phyloP scores from a whole-genome alignment of 2,113 vertebrate species.

The Myanophis thanlyinensis region DNA sequence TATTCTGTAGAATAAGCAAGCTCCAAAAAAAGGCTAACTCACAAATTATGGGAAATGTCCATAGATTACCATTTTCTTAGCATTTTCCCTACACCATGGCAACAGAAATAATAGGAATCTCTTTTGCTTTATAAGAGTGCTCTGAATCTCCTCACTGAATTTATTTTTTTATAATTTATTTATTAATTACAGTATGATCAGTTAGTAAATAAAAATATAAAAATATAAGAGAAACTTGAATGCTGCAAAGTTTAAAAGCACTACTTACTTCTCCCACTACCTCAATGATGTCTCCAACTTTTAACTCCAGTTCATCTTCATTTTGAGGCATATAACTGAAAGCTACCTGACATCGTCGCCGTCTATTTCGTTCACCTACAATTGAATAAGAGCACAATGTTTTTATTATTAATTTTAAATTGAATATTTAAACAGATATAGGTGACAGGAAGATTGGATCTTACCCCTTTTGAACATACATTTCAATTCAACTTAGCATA shows the following conservation, averaged over 20 bases:
- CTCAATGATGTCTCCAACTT: slow-evolving; percentile 95
- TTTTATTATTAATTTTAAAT: slow-evolving; percentile 4
- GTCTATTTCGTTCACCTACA: slow-evolving; percentile 85
- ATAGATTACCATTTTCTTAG: too few relatives aligned
- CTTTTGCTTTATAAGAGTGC: too few relatives aligned
- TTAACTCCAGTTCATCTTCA: slow-evolving; percentile 94
- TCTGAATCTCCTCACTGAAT: too few relatives aligned
- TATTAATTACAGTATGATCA: background rate
- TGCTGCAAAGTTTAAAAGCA: background rate
- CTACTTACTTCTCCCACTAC: slow-evolving; percentile 87
- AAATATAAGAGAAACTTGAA: background rate
- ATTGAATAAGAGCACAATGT: background rate
- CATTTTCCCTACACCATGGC: too few relatives aligned
- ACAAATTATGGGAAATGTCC: too few relatives aligned
- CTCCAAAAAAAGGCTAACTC: too few relatives aligned
- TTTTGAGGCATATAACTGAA: slow-evolving; percentile 98
- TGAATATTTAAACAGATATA: background rate
- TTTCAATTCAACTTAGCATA: background rate
- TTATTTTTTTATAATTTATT: too few relatives aligned
- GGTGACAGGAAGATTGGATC: slow-evolving; percentile 4
- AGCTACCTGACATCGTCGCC: slow-evolving; percentile 91
- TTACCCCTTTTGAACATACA: slow-evolving; percentile 39
- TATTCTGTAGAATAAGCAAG: too few relatives aligned
- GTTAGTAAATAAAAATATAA: too few relatives aligned
- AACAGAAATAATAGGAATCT: too few relatives aligned